phyloP scores from a whole-genome alignment of 2,888 invertebrate genomes.

The Ptychoptera albimana region DNA sequence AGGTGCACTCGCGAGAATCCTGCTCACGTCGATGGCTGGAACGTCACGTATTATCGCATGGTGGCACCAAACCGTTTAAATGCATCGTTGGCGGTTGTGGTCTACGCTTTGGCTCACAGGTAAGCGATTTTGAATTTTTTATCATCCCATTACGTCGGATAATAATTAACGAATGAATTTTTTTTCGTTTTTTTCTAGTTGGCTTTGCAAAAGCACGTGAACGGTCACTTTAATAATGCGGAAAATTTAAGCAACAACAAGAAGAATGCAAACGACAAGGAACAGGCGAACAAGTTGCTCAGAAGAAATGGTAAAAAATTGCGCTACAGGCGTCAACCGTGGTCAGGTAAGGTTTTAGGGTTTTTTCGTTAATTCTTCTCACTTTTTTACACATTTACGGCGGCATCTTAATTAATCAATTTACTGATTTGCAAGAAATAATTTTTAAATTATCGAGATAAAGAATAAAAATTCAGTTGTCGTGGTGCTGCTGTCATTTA shows the following conservation, averaged over 20 bases:
- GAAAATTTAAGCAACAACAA: slow-evolving; percentile 33
- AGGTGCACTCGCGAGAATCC: slow-evolving; percentile 82
- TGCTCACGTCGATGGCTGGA: slow-evolving; percentile 89
- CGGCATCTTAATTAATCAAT: too few relatives aligned
- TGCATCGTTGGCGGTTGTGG: slow-evolving; percentile 94
- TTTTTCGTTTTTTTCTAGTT: slow-evolving; percentile 16
- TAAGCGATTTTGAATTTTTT: slow-evolving; percentile 36
- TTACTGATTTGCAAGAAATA: too few relatives aligned
- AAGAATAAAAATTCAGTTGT: too few relatives aligned
- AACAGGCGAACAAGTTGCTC: slow-evolving; percentile 59
- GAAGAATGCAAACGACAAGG: slow-evolving; percentile 54
- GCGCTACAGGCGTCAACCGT: slow-evolving; percentile 72
- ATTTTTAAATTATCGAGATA: too few relatives aligned
- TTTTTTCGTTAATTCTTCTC: too few relatives aligned
- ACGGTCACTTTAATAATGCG: slow-evolving; percentile 68
- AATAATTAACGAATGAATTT: too few relatives aligned
- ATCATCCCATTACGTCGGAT: too few relatives aligned
- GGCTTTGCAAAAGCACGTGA: slow-evolving; percentile 81
- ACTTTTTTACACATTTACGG: too few relatives aligned
- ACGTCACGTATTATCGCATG: slow-evolving; percentile 79
- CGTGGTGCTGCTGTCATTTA: too few relatives aligned
- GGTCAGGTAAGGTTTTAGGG: slow-evolving; percentile 53
- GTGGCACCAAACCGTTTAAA: slow-evolving; percentile 84
- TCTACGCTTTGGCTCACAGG: slow-evolving; percentile 72
- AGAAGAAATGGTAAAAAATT: slow-evolving; percentile 78